phyloP scores from a whole-genome alignment of 92 coral and sea anemone genomes.

The Anthopleura xanthogrammica region DNA sequence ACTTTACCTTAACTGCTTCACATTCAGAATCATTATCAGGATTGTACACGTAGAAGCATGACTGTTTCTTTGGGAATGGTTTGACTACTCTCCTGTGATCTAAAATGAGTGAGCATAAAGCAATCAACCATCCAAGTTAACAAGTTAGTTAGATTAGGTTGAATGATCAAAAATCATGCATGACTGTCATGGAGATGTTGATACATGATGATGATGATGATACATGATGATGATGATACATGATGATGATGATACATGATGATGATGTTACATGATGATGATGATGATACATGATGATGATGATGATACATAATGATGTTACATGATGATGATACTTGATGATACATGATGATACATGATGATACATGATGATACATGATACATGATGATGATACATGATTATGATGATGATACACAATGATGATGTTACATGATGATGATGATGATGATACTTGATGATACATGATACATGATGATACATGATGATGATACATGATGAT shows the following conservation, averaged over 20 bases:
- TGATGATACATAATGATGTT: background rate
- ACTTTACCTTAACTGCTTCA: conserved; percentile 65
- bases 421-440: background rate
- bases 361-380: background rate
- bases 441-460: background rate
- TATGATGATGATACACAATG: background rate
- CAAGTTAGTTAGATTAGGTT: no score
- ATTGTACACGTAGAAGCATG: conserved; percentile 62
- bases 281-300: no score
- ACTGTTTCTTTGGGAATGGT: conserved; percentile 34
- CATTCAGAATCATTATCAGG: conserved; percentile 70
- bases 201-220: no score
- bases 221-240: background rate
- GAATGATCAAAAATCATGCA: no score
- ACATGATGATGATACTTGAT: background rate
- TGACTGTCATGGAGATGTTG: no score
- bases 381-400: background rate
- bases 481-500: background rate
- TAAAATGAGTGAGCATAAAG: background rate
- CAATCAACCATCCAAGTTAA: background rate
- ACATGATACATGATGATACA: background rate
- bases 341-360: background rate
- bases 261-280: no score
- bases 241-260: background rate
- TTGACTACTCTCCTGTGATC: background rate